phyloP scores from a whole-genome alignment of 2,797 vertebrate genomes.

The Rhinichthys osculus region DNA sequence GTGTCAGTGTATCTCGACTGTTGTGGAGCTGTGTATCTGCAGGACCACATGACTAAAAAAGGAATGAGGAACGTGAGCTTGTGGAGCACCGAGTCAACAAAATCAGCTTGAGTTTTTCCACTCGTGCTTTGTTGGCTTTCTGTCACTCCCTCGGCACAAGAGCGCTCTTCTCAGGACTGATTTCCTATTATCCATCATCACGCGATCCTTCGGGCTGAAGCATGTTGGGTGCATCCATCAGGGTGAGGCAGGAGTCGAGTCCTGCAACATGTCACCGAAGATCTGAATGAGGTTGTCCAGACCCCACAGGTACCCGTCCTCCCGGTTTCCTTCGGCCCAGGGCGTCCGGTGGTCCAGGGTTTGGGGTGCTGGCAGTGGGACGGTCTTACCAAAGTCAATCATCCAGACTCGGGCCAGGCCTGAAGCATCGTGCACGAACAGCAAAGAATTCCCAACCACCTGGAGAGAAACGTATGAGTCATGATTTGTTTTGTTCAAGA shows the following conservation, averaged over 20 bases:
- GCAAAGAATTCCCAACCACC: conserved; percentile 92
- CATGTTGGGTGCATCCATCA: conserved; percentile 53
- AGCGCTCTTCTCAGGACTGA: background rate
- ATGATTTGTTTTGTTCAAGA: background rate
- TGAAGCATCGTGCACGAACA: conserved; percentile 88
- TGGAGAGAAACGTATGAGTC: conserved; percentile 59
- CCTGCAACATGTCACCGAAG: conserved; percentile 72
- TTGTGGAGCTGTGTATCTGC: conserved; percentile 15
- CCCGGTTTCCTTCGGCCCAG: conserved; percentile 88
- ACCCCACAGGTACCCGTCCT: conserved; percentile 92
- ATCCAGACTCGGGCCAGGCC: conserved; percentile 89
- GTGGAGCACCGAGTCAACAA: background rate
- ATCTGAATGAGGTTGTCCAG: conserved; percentile 87
- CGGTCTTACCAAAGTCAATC: conserved; percentile 95
- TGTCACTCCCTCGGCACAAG: background rate
- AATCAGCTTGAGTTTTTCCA: conserved; percentile 5
- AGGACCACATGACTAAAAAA: background rate
- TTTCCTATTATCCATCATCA: background rate
- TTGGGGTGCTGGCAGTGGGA: conserved; percentile 74
- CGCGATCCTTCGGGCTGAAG: conserved; percentile 40
- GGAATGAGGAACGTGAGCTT: background rate
- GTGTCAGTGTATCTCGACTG: conserved; percentile 4
- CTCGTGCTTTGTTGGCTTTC: background rate
- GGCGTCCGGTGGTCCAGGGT: conserved; percentile 85
- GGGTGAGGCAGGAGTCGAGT: conserved; percentile 42